Percentiles rank a stretch among this genome's conserved stretches.
Evolutionary conservation across 2,888 invertebrate genomes (phyloP).

Genomic region (Actias luna): DNA sequence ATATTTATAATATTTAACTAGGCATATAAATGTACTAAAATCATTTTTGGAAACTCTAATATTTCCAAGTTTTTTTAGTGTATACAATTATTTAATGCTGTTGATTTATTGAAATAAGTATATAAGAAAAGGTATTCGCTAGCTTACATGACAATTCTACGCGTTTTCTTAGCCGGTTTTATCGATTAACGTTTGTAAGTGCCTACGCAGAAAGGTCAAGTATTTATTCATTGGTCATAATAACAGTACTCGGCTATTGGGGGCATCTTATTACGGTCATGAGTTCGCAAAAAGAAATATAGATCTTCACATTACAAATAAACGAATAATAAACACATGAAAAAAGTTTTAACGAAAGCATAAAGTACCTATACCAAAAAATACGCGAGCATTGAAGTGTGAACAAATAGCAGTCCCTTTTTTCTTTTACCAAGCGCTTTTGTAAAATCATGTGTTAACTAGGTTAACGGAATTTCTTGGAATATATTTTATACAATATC

Average conservation of each 20-base stretch:
- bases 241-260: neutral
- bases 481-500: slow-evolving; percentile 12
- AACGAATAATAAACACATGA: neutral
- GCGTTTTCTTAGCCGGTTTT: neutral
- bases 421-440: slow-evolving; percentile 8
- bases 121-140: neutral
- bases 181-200: neutral
- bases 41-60: too few relatives aligned
- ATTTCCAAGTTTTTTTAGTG: too few relatives aligned
- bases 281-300: neutral
- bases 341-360: neutral
- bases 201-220: slow-evolving; percentile 2
- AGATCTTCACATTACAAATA: neutral
- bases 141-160: neutral
- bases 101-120: neutral
- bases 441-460: slow-evolving; percentile 2
- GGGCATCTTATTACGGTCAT: slow-evolving; percentile 1
- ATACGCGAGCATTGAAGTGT: neutral
- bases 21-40: too few relatives aligned
- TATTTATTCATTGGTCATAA: neutral
- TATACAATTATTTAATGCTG: too few relatives aligned
- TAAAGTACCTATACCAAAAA: neutral
- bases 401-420: slow-evolving; percentile 12
- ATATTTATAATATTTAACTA: too few relatives aligned
- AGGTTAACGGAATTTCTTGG: neutral